Evolutionary conservation across 2,113 vertebrate genomes (phyloP).

Genomic region (Pedetes capensis): DNA sequence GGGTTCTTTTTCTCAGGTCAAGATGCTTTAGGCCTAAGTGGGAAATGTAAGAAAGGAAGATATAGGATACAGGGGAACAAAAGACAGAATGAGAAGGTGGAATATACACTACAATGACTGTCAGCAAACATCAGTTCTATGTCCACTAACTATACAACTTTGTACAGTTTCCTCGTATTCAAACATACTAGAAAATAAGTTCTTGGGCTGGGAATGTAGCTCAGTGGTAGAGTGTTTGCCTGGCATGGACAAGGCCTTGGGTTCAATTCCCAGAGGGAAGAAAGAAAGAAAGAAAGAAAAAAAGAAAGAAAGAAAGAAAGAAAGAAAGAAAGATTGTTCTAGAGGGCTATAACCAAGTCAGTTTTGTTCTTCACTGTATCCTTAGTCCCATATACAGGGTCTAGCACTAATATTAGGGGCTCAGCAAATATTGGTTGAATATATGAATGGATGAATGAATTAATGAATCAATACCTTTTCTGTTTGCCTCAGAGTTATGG

Average conservation of each 20-base stretch:
- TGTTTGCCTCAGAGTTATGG: conserved; percentile 9
- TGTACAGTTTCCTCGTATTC: neutral
- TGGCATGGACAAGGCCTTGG: no score
- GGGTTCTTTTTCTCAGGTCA: neutral
- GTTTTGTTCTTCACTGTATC: neutral
- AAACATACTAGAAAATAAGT: neutral
- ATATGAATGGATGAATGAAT: neutral
- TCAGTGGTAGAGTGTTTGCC: no score
- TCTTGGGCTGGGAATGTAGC: no score
- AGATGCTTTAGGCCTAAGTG: neutral
- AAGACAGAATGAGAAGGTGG: neutral
- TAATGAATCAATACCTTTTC: neutral
- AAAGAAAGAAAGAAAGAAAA: no score
- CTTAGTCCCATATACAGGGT: neutral
- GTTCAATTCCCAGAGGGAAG: no score
- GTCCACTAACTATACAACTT: neutral
- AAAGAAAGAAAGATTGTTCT: no score
- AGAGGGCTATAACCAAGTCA: neutral
- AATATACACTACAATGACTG: neutral
- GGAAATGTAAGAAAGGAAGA: neutral
- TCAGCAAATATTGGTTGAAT: conserved; percentile 8
- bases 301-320: no score
- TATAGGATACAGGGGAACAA: neutral
- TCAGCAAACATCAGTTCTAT: neutral
- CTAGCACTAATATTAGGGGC: neutral